Evolutionary conservation across 2,113 vertebrate species (phyloP).

Genomic region (Pangasianodon hypophthalmus): DNA sequence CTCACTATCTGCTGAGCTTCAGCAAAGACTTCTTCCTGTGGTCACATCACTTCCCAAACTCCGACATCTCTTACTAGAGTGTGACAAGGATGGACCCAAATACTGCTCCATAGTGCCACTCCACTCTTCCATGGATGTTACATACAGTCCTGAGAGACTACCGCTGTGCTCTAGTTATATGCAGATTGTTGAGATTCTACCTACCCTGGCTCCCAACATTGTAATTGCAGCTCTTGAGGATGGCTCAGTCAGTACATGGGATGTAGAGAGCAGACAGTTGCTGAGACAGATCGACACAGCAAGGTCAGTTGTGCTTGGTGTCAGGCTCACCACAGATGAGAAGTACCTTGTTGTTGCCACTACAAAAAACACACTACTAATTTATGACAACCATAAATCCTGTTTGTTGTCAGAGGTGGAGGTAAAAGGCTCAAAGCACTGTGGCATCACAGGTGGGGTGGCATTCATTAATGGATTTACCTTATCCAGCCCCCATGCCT

Average conservation of each 20-base stretch:
- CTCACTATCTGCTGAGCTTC: conserved; percentile 92
- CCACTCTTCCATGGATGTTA: conserved; percentile 97
- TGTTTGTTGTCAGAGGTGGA: conserved; percentile 96
- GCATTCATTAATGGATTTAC: conserved; percentile 96
- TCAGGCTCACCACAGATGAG: conserved; percentile 89
- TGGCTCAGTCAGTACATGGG: conserved; percentile 97
- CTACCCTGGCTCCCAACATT: conserved; percentile 89
- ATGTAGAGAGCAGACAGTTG: conserved; percentile 90
- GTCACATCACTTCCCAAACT: conserved; percentile 95
- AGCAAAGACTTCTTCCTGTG: conserved; percentile 94
- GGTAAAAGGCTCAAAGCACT: conserved; percentile 93
- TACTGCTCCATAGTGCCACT: conserved; percentile 98
- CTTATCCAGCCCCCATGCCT: conserved; percentile 89
- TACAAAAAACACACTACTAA: conserved; percentile 93
- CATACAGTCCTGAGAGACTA: conserved; percentile 92
- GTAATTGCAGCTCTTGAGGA: conserved; percentile 93
- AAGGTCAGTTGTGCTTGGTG: conserved; percentile 90
- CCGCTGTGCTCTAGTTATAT: conserved; percentile 90
- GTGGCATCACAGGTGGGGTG: conserved; percentile 78
- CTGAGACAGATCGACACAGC: conserved; percentile 93
- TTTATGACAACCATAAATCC: conserved; percentile 97
- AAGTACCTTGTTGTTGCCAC: conserved; percentile 97
- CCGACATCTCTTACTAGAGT: conserved; percentile 93
- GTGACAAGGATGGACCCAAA: conserved; percentile 97
- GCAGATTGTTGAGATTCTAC: conserved; percentile 93